A percentile compares a stretch with the other conserved stretches of the same genome.
These are phyloP conservation scores for Falco columbarius DNA, from an alignment of 2,797 vertebrate genomes.

Conservation along the genomic window DNA sequence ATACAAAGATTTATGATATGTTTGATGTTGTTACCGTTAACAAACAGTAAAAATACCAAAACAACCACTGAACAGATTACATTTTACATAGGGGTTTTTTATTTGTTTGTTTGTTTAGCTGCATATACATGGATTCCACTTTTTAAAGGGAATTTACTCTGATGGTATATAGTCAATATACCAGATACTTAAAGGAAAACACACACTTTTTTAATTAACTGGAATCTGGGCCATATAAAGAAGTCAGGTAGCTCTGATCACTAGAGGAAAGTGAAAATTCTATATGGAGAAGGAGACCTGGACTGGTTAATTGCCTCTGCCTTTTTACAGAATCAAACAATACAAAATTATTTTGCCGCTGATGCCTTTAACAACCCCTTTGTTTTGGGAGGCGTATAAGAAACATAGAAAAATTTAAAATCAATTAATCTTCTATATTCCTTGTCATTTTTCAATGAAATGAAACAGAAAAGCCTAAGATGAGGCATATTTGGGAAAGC, in stretches of 20 bases:
- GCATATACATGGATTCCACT: neutral
- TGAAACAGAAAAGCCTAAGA: neutral
- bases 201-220: neutral
- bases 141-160: neutral
- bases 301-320: neutral
- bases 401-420: neutral
- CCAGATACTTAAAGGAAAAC: neutral
- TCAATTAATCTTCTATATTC: neutral
- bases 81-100: neutral
- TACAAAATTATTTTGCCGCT: neutral
- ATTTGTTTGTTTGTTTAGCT: neutral
- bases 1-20: neutral
- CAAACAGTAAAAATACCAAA: neutral
- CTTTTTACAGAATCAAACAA: neutral
- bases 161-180: neutral
- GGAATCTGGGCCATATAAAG: neutral
- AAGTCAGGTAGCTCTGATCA: neutral
- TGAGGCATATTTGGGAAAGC: neutral
- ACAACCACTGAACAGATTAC: neutral
- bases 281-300: rapidly evolving
- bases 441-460: neutral
- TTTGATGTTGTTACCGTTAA: neutral
- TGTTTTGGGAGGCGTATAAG: neutral
- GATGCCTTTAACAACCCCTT: neutral
- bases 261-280: neutral